Evolutionary conservation across 2,888 invertebrate species (phyloP), one percentile per base, ranked within the genome.

Genomic region (Drosophila neonasuta): DNA sequence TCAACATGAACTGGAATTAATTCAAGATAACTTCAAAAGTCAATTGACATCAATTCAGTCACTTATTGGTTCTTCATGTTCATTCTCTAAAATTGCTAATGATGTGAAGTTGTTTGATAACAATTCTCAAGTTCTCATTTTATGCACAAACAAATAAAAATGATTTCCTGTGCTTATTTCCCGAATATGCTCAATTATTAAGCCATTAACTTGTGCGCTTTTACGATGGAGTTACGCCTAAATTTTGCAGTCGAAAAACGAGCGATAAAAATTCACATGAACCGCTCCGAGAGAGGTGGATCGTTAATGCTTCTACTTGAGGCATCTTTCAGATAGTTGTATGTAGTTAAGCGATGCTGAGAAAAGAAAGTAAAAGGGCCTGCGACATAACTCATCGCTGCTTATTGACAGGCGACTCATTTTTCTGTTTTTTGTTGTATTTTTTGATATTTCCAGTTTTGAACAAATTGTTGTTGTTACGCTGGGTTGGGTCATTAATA

Each of bases 351-450:
- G 55, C 48, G 24, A 8, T 42, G 58, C 58, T 45, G 68, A 46
- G 56, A 85, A 85, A 85, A 85, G 86, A 81, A 81, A 81, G 81
- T 81, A 80, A 85, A 78, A 82, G 76, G 81, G 83, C 42, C 60
- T 67, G 85, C 75, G 66, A 85, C 73, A 85, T 84, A 84, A 84
- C 71, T 84, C 85, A 80, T 77, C 63, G 62, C 56, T 52, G 74
- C 32, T 63, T 80, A 84, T 84, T 84, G 85, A 79, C 85, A 74
- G 74, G 66, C 63, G 52, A 44, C n/a, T 48, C 48, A 48, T 46
- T 61, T 54, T 41, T 46, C 49, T 36, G 8, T 15, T 17, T 2
- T 20, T n/a, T n/a, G n/a, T n/a, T n/a, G n/a, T n/a, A n/a, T n/a
- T 52, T 48, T 32, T 56, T 44, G 50, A 29, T 30, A 32, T 52